These are phyloP conservation scores for Dendrolimus punctatus DNA, from an alignment of 1,140 invertebrate genomes.

Conservation along the genomic window DNA sequence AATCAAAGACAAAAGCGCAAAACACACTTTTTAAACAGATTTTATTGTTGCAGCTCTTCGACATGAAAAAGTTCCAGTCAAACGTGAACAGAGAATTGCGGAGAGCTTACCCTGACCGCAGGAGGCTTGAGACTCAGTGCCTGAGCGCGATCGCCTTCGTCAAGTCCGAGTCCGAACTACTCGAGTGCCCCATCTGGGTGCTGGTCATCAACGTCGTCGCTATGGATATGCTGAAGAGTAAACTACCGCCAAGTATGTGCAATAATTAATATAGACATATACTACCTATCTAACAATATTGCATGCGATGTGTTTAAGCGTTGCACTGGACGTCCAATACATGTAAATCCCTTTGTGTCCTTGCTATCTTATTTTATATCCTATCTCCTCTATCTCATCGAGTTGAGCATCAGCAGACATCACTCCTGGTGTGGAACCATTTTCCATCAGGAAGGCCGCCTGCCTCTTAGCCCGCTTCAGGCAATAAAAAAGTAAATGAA, in stretches of 20 bases:
- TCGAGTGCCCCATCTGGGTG: conserved; percentile 96
- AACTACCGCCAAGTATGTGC: conserved; percentile 84
- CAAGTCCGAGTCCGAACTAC: conserved; percentile 86
- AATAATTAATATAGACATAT: neutral
- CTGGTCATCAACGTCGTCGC: conserved; percentile 97
- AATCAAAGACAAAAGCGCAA: no score
- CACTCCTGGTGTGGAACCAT: no score
- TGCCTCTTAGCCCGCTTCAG: no score
- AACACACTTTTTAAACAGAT: neutral
- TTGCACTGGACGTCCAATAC: no score
- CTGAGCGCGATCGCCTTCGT: conserved; percentile 92
- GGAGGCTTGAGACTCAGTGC: conserved; percentile 91
- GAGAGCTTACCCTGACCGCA: conserved; percentile 91
- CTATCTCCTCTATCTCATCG: no score
- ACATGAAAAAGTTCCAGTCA: conserved; percentile 97
- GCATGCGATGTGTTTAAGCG: no score
- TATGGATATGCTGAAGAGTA: conserved; percentile 96
- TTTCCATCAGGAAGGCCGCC: no score
- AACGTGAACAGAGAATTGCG: conserved; percentile 91
- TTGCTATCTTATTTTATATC: no score
- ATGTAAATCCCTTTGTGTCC: no score
- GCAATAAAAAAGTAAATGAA: no score
- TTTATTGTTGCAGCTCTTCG: conserved; percentile 83
- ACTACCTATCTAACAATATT: no score
- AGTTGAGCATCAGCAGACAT: no score